Base-by-base conservation (phyloP, 1,140 invertebrate species). In the Saccostrea cuccullata region DNA sequence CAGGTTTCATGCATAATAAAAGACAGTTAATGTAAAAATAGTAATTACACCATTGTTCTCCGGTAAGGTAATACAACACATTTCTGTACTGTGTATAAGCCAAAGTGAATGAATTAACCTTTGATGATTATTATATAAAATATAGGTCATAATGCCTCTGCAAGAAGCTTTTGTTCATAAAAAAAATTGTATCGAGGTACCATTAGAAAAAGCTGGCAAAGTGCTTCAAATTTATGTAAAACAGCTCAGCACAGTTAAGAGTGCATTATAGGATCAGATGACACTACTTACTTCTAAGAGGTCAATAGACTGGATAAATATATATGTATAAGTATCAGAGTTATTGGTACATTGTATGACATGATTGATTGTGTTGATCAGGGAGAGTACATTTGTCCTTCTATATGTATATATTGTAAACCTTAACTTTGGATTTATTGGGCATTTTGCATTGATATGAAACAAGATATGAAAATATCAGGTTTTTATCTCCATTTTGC, bases 1-100 rank as follows among this genome's bases (percentile, higher is more conserved):
- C 70, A 36, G 70, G 70, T 30, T 36, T 30, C 70, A 77, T 36
- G 70, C 70, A 77, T 77, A 77, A 77, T 36, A 67, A 67, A 67
- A 77, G 70, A 26, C 70, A 73, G 58, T 20, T 30, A 6, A 77
- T 77, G 26, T 77, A 77, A 77, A 77, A 77, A 15, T 30, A 77
- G 26, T 26, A 77, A 77, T 77, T 13, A 77, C 5, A 36, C 70
- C 70, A 77, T 77, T 77, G 70, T 77, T 77, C 23, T 36, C 70
- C 26, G 15, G 36, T 26, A 15, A 73, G 15, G 26, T 77, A 77
- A 77, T 36, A 17, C 17, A 17, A 20, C 58, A 64, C n/a, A 64
- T 64, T 64, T 20, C 58, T 64, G 17, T n/a, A 64, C n/a, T 20
- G 58, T 64, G 58, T 64, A 20, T 6, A 64, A 20, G 17, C 1